Evolutionary conservation across 1,140 invertebrate genomes (phyloP).

Genomic region (Drosophila pallidifrons): DNA sequence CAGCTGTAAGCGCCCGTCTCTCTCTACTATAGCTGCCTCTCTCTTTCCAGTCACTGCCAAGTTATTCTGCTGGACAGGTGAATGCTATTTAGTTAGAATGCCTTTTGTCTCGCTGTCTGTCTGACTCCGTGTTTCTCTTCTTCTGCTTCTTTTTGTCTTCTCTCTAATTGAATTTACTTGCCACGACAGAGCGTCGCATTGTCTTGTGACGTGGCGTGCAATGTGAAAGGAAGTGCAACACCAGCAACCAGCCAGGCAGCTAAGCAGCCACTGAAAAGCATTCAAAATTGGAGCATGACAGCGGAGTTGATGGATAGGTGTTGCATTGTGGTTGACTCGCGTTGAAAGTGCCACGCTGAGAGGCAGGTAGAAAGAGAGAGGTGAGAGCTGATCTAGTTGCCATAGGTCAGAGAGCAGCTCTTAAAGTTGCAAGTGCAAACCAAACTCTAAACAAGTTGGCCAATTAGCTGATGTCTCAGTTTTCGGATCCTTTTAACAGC

Average conservation of each 20-base stretch:
- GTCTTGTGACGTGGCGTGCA: conserved; percentile 22
- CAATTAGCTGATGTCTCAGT: conserved; percentile 26
- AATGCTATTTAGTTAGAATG: conserved; percentile 80
- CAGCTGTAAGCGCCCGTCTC: conserved; percentile 58
- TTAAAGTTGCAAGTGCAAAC: neutral
- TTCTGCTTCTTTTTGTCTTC: conserved; percentile 46
- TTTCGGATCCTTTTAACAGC: conserved; percentile 17
- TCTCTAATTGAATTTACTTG: conserved; percentile 71
- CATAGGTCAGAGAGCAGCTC: neutral
- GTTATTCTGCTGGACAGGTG: conserved; percentile 71
- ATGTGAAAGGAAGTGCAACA: conserved; percentile 43
- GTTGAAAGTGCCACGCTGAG: neutral
- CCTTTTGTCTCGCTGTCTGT: conserved; percentile 42
- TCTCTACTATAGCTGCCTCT: conserved; percentile 35
- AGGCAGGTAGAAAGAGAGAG: neutral
- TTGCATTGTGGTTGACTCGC: conserved; percentile 55
- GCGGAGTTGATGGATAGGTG: conserved; percentile 65
- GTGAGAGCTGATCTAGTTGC: neutral
- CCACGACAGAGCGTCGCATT: conserved; percentile 40
- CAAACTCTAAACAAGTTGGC: neutral
- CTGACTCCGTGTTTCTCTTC: conserved; percentile 21
- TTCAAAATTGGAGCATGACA: conserved; percentile 76
- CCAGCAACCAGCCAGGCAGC: neutral
- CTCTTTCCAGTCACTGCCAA: conserved; percentile 36
- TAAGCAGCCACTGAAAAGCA: conserved; percentile 77